Base-by-base conservation (phyloP, 1,140 invertebrate species). In the Asobara japonica region DNA sequence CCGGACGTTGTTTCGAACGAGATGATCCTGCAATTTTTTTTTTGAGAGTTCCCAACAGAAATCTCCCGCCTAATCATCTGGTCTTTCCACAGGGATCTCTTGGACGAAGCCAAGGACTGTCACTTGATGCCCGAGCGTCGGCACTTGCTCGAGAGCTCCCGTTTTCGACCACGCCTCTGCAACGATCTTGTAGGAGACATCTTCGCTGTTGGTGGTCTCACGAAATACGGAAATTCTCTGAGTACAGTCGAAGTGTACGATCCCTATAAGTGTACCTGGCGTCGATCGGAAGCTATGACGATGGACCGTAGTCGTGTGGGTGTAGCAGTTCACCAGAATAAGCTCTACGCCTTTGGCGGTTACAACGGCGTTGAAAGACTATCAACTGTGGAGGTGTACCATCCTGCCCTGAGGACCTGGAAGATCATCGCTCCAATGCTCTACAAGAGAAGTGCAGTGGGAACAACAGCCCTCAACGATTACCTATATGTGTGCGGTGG, bases 181-280 rank as follows among this genome's bases (percentile, higher is more conserved):
- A 93, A 94, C 78, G 92, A 91, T 80, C 87, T 92, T 11, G 89
- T 90, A 71, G 95, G 95, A 0, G 91, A 95, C 76, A 96, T 97
- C 73, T 97, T 94, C 87, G 95, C 95, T 72, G 94, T 97, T 70
- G 96, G 95, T 13, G 95, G 95, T 5, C 84, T 96, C 10, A 95
- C 94, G 33, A 95, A 95, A 82, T 94, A 92, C 78, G 93, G 95
- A 16, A 95, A 96, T 83, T 96, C 94, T 0, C 86, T 96, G 4
- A 94, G 93, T 77, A 96, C 95, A 0, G 95, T 97, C 0, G 95
- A 97, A 88, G 93, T 93, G 48, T 97, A 91, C 84, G 93, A 96
- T 87, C 94, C 95, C 11, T 85, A 91, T 30, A 83, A 88, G 60
- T 91, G 91, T 6, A 87, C 90, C 70, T 97, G 96, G 96, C 88